Conservation (phyloP, 2,888 invertebrate genomes). For the Hypena proboscidalis region DNA sequence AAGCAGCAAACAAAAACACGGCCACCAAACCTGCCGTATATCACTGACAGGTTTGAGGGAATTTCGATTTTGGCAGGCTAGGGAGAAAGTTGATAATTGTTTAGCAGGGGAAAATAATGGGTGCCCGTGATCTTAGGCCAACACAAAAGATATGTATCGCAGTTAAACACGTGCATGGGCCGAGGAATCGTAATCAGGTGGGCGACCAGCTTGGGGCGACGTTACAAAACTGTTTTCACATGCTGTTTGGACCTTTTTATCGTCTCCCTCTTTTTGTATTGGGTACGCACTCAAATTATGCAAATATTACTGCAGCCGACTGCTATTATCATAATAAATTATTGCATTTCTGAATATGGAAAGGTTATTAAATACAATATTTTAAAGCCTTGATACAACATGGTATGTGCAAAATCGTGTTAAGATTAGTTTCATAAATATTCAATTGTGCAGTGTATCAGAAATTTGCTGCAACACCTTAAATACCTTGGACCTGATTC, state of each 20-base stretch:
- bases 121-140: slow-evolving; percentile 62
- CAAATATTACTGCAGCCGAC: slow-evolving; percentile 9
- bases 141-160: slow-evolving; percentile 71
- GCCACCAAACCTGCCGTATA: slow-evolving; percentile 59
- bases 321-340: slow-evolving; percentile 1
- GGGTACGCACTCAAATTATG: slow-evolving; percentile 3
- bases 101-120: slow-evolving; percentile 52
- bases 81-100: slow-evolving; percentile 58
- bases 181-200: slow-evolving; percentile 76
- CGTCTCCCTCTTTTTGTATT: slow-evolving; percentile 25
- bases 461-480: slow-evolving; percentile 3
- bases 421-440: slow-evolving; percentile 7
- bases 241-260: slow-evolving; percentile 41
- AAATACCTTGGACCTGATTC: slow-evolving; percentile 2
- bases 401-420: neutral
- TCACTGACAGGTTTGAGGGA: slow-evolving; percentile 40
- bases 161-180: slow-evolving; percentile 76
- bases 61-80: slow-evolving; percentile 51
- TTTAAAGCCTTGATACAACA: slow-evolving; percentile 1
- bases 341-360: neutral
- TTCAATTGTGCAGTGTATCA: neutral
- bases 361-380: slow-evolving; percentile 3
- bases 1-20: slow-evolving; percentile 68
- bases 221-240: slow-evolving; percentile 58
- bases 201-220: slow-evolving; percentile 52